Conservation (phyloP, 1,140 invertebrate species). For the Araneus ventricosus region DNA sequence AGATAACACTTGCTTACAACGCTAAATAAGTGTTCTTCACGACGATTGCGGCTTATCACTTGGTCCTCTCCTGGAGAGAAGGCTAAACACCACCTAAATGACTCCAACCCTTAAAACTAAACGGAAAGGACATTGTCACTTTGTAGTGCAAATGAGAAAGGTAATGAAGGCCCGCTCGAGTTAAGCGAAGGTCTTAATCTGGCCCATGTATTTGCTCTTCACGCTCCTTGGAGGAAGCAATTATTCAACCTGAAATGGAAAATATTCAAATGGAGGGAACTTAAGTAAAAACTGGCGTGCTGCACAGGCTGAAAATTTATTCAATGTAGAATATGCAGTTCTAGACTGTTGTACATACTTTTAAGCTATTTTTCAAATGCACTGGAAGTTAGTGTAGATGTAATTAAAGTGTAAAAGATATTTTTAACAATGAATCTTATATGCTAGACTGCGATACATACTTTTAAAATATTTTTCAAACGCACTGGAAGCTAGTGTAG, state of each 20-base stretch:
- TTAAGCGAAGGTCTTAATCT: background rate
- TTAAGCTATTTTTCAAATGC: background rate
- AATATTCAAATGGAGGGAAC: background rate
- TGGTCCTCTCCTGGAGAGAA: background rate
- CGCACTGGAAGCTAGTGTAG: too few species aligned
- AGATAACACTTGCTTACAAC: background rate
- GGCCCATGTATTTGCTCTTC: background rate
- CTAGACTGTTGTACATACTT: background rate
- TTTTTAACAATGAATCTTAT: too few species aligned
- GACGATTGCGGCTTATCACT: background rate
- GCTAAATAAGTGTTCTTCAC: background rate
- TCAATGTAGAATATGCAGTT: background rate
- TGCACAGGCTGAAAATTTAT: too few species aligned
- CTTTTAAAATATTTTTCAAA: background rate
- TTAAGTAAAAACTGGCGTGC: background rate
- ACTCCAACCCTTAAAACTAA: background rate
- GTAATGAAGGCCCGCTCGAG: background rate
- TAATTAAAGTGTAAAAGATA: too few species aligned
- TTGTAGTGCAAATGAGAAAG: constrained; percentile 37
- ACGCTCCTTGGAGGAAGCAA: background rate
- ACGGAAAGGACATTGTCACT: background rate
- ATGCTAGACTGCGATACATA: background rate
- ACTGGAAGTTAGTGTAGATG: too few species aligned
- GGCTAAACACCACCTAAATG: background rate
- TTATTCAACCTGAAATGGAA: background rate